These are phyloP conservation scores for Onchidella celtica DNA, from an alignment of 2,888 invertebrate genomes.

Conservation along the genomic window DNA sequence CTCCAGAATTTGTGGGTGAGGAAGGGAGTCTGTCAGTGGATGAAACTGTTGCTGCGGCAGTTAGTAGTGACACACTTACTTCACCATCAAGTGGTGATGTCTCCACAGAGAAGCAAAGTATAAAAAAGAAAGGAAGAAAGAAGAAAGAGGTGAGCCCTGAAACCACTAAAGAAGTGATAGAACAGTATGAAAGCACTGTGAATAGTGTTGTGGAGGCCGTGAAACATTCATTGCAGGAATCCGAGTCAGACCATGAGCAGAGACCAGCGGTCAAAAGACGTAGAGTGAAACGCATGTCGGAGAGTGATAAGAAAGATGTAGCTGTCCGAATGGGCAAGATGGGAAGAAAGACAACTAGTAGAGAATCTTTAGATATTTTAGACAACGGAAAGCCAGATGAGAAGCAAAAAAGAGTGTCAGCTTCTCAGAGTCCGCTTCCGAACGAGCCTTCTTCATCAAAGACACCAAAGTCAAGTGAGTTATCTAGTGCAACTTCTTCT, in stretches of 20 bases:
- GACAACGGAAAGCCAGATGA: not conserved
- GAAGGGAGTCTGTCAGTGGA: conserved; percentile 5
- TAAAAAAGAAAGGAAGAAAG: conserved; percentile 54
- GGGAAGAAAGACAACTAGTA: not conserved
- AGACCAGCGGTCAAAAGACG: conserved; percentile 27
- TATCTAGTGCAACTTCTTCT: not conserved
- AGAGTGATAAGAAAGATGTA: conserved; percentile 47
- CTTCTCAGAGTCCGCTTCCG: not conserved
- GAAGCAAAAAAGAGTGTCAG: not conserved
- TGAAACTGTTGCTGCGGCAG: not conserved
- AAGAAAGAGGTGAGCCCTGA: conserved; percentile 34
- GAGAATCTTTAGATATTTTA: conserved; percentile 22
- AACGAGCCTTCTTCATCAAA: not conserved
- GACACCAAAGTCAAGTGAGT: not conserved
- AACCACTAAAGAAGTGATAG: conserved; percentile 44
- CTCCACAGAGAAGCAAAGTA: conserved; percentile 8
- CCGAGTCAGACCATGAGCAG: conserved; percentile 29
- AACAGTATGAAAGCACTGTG: conserved; percentile 51
- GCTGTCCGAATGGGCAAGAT: conserved; percentile 5
- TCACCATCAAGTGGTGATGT: not conserved
- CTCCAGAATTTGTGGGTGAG: conserved; percentile 15
- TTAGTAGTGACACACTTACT: not conserved
- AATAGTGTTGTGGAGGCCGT: conserved; percentile 54
- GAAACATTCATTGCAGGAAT: conserved; percentile 44
- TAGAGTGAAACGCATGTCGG: conserved; percentile 35